Evolutionary conservation across 2,797 vertebrate genomes (phyloP), one percentile per base, ranked within the genome.

Genomic region (Coluber constrictor): DNA sequence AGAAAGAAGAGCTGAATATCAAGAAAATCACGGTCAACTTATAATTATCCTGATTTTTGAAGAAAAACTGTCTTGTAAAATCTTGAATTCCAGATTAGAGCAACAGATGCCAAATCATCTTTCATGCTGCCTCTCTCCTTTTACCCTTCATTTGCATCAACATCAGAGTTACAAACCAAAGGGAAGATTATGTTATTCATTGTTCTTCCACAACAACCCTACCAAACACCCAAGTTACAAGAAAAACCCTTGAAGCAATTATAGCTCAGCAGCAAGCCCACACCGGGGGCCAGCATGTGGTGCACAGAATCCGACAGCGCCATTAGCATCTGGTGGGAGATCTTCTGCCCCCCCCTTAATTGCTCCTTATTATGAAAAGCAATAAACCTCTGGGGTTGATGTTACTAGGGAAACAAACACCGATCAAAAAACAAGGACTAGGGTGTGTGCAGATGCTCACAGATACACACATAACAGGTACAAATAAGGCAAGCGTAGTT

Each of bases 181-280:
- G 90, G 74, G 91, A 74, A 27, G 91, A 93, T 95, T 95, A 37
- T 94, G 92, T 32, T 91, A 93, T 86, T 92, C 56, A 66, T 5
- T 93, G 94, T 92, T 96, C 95, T 87, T 92, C 89, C 89, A 79
- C 93, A 90, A 95, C 94, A 93, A 92, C 94, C 54, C 93, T 47
- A 83, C 57, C 90, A 0, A 92, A 94, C 94, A 12, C 90, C 87
- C 70, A 95, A 94, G 92, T 95, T 92, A 47, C 18, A 51, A 90
- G 59, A 97, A 96, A 96, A 96, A 95, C 96, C 92, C 90, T 92
- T 96, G 93, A 96, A 96, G 94, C 57, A 43, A 92, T 86, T 91
- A 91, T 32, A 12, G 55, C 70, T 55, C 8, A 16, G 57, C 91
- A 16, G 94, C 94, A 87, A 94, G 15, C 47, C 94, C 90, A 92